phyloP scores from a whole-genome alignment of 1,140 invertebrate species.

The Lucilia cuprina region DNA sequence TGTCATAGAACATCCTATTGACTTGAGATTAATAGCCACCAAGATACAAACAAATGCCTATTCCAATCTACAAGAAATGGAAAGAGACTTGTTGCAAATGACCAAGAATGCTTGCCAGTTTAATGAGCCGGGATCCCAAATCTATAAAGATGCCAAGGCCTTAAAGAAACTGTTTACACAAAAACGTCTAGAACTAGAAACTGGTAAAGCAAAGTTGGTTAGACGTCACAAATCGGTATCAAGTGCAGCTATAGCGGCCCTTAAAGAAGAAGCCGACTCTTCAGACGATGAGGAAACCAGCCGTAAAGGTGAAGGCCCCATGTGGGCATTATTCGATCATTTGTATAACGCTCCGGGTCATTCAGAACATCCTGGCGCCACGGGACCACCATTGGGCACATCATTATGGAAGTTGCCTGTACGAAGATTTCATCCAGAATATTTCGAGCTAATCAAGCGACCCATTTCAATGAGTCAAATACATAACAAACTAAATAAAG shows the following conservation, averaged over 20 bases:
- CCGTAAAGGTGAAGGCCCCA: slow-evolving; percentile 64
- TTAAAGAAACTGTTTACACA: slow-evolving; percentile 79
- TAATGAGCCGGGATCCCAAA: slow-evolving; percentile 95
- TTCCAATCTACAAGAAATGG: slow-evolving; percentile 78
- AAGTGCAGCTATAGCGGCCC: slow-evolving; percentile 50
- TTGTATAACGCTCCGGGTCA: slow-evolving; percentile 62
- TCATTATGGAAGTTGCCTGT: slow-evolving; percentile 94
- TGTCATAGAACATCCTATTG: slow-evolving; percentile 94
- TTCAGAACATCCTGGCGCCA: slow-evolving; percentile 57
- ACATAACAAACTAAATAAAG: slow-evolving; percentile 85
- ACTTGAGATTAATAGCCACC: slow-evolving; percentile 90
- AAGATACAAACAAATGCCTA: slow-evolving; percentile 90
- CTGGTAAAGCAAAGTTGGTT: slow-evolving; percentile 57
- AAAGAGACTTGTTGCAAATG: slow-evolving; percentile 90
- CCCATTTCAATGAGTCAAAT: slow-evolving; percentile 95
- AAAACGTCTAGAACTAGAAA: slow-evolving; percentile 63
- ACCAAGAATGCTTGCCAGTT: slow-evolving; percentile 94
- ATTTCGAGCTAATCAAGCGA: slow-evolving; percentile 96
- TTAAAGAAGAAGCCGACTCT: slow-evolving; percentile 59
- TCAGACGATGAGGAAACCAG: slow-evolving; percentile 60
- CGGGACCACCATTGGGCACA: slow-evolving; percentile 79
- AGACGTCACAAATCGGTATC: slow-evolving; percentile 48
- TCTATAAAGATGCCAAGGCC: slow-evolving; percentile 94
- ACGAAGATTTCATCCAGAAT: slow-evolving; percentile 91
- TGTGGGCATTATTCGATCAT: slow-evolving; percentile 66